phyloP scores from a whole-genome alignment of 1,140 invertebrate genomes.

The Drosophila quadrilineata region DNA sequence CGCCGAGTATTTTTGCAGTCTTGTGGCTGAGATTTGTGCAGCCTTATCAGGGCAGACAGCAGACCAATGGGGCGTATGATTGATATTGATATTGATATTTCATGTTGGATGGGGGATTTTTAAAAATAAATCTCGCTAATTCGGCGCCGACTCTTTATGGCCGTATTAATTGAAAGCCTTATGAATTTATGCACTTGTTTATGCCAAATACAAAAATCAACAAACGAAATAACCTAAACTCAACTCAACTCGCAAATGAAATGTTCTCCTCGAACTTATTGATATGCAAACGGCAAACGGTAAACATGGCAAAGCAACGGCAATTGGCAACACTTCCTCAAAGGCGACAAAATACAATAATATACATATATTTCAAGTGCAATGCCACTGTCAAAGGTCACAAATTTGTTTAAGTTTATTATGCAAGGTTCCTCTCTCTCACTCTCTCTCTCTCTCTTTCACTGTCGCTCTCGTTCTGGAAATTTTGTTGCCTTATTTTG shows the following conservation, averaged over 20 bases:
- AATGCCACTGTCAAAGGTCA: conserved; percentile 49
- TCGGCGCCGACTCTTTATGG: conserved; percentile 48
- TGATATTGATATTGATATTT: conserved; percentile 25
- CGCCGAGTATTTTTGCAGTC: neutral
- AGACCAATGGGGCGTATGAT: conserved; percentile 24
- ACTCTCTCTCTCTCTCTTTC: no score
- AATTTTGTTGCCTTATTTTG: no score
- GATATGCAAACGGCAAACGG: conserved; percentile 30
- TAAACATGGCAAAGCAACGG: neutral
- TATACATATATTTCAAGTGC: conserved; percentile 55
- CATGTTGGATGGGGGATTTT: conserved; percentile 16
- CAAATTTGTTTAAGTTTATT: neutral
- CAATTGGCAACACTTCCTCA: conserved; percentile 9
- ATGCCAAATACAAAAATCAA: conserved; percentile 19
- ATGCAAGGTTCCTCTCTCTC: no score
- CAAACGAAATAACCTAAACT: conserved; percentile 11
- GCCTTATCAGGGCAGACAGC: conserved; percentile 30
- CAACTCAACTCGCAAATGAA: neutral
- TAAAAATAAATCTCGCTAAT: conserved; percentile 66
- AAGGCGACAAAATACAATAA: conserved; percentile 2
- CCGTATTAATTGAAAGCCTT: conserved; percentile 45
- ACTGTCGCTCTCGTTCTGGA: no score
- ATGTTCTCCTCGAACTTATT: no score
- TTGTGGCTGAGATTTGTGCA: conserved; percentile 4
- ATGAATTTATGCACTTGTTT: conserved; percentile 71